A percentile compares a stretch with the other conserved stretches of the same genome.
phyloP scores from a whole-genome alignment of 2,888 invertebrate species.

The Microctonus aethiopoides region DNA sequence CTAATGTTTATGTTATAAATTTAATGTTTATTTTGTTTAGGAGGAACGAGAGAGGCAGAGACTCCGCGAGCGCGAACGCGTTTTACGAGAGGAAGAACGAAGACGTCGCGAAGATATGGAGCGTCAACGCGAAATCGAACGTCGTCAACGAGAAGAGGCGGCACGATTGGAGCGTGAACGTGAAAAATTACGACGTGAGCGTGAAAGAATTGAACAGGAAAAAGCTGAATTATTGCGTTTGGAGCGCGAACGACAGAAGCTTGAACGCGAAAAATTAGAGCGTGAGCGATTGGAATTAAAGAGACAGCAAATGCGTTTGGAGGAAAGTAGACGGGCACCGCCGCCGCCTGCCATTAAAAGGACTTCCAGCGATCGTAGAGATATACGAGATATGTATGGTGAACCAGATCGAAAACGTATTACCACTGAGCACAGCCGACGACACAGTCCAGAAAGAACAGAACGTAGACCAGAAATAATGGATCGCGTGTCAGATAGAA shows the following conservation, averaged over 20 bases:
- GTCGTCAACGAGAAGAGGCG: conserved; percentile 87
- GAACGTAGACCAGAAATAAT: conserved; percentile 61
- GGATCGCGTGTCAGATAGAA: conserved; percentile 61
- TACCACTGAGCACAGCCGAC: conserved; percentile 57
- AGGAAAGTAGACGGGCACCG: conserved; percentile 58
- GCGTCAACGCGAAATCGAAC: conserved; percentile 82
- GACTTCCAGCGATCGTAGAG: conserved; percentile 59
- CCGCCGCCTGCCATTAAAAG: conserved; percentile 59
- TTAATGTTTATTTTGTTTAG: conserved; percentile 61
- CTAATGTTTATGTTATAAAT: neutral
- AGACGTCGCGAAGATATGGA: conserved; percentile 82
- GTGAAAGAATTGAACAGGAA: conserved; percentile 88
- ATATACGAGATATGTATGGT: conserved; percentile 59
- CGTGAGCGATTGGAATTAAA: conserved; percentile 86
- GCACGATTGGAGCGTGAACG: conserved; percentile 83
- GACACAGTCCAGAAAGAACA: conserved; percentile 60
- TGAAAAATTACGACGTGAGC: conserved; percentile 83
- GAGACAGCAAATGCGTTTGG: conserved; percentile 76
- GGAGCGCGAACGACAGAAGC: conserved; percentile 85
- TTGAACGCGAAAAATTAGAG: conserved; percentile 79
- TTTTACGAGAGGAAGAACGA: conserved; percentile 83
- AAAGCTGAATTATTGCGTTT: conserved; percentile 85
- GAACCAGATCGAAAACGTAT: conserved; percentile 63
- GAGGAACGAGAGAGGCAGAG: conserved; percentile 81
- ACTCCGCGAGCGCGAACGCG: conserved; percentile 81